Base-by-base conservation (phyloP, 2,888 invertebrate genomes). In the Eucera pruinosa region DNA sequence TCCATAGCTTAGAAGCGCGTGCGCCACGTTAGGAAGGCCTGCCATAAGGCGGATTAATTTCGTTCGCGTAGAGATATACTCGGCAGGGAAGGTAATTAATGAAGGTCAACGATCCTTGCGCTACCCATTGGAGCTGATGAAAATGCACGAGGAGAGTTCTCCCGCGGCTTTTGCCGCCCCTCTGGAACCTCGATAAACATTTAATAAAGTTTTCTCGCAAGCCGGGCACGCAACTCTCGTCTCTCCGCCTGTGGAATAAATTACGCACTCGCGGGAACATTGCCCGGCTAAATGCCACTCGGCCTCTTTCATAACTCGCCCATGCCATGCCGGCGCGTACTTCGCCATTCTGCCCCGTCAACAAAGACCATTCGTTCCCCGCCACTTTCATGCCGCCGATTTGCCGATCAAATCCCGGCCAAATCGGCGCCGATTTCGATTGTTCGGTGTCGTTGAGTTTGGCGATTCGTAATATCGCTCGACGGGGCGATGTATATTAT, bases 91-190 rank as follows among this genome's bases (percentile, higher is more conserved):
- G 11, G 23, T 48, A 73, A 48, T 70, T 61, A 62, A 61, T 27
- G 48, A 25, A 55, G 61, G 70, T 43, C 33, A 23, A 55, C 41
- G 73, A 69, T 54, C 69, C 30, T 52, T 36, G 23, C n/a, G 54
- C 23, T 20, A n/a, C 18, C 30, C 11, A 41, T 45, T 39, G 54
- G 43, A 18, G 23, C 45, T 64, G 68, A 73, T 68, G 54, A 68
- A 68, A 73, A 68, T 73, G 68, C 60, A 68, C 25, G 61, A 43
- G 23, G 23, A 13, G n/a, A n/a, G n/a, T n/a, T n/a, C 25, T 39
- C 41, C 66, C 18, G 48, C 33, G 23, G 33, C 9, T 27, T n/a
- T n/a, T 25, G 1, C 39, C 30, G 13, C 11, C 66, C 39, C 18
- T 39, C 23, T 20, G 45, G 23, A 13, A 25, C 2, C 55, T 48